phyloP scores from a whole-genome alignment of 2,797 vertebrate genomes.

The Dendrocincla tyrannina region DNA sequence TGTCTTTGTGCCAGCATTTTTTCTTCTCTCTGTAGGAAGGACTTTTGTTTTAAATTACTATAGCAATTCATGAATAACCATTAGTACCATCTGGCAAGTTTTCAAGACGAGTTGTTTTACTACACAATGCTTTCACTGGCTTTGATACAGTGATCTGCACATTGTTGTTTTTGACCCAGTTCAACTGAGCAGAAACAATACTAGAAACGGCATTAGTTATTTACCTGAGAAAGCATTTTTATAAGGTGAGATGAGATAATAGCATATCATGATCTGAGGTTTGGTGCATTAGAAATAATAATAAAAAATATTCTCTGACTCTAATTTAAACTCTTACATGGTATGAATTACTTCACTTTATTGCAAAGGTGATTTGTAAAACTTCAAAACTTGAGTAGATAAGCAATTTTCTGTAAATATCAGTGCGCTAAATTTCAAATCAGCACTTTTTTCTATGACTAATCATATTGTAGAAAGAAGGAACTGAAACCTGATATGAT shows the following conservation, averaged over 20 bases:
- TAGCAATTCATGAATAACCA: slow-evolving; percentile 23
- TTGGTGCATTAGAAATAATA: background rate
- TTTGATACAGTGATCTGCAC: slow-evolving; percentile 7
- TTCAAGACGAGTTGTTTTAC: slow-evolving; percentile 35
- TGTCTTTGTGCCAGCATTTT: background rate
- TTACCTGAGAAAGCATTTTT: slow-evolving; percentile 23
- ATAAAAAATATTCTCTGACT: background rate
- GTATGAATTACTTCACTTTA: background rate
- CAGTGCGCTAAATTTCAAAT: background rate
- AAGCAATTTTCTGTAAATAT: slow-evolving; percentile 3
- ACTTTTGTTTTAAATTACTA: background rate
- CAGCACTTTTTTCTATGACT: background rate
- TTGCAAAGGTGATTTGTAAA: background rate
- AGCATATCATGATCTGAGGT: background rate
- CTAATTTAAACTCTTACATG: background rate
- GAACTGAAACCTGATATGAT: background rate
- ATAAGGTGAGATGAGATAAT: background rate
- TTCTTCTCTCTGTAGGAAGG: background rate
- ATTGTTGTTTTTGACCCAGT: background rate
- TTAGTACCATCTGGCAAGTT: slow-evolving; percentile 23
- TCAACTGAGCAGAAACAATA: slow-evolving; percentile 14
- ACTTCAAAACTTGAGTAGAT: background rate
- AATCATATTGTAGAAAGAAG: background rate
- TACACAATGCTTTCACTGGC: background rate
- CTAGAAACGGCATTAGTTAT: background rate